Conservation (phyloP, 1,140 invertebrate genomes). For the Drosophila bocqueti region DNA sequence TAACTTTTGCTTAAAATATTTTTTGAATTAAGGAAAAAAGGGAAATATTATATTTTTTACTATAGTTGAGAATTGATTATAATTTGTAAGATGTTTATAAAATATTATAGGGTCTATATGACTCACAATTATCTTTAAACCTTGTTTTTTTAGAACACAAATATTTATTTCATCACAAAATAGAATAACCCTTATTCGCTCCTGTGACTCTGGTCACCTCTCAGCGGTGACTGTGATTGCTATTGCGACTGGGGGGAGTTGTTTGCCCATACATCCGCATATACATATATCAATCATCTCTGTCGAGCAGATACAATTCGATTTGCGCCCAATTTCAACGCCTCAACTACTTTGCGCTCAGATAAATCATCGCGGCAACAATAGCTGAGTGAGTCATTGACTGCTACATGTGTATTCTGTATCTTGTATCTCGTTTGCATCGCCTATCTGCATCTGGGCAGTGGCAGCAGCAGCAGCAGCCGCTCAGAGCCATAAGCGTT, state of each 20-base stretch:
- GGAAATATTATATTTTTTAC: too few relatives aligned
- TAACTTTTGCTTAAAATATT: too few relatives aligned
- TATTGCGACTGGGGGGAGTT: conserved; percentile 6
- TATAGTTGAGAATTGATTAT: too few relatives aligned
- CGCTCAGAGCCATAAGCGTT: conserved; percentile 36
- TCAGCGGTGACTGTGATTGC: conserved; percentile 9
- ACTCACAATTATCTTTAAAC: too few relatives aligned
- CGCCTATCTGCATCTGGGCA: conserved; percentile 50
- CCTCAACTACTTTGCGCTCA: conserved; percentile 71
- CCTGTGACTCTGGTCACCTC: neutral
- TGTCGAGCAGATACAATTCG: conserved; percentile 61
- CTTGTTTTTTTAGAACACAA: too few relatives aligned
- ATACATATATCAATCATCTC: conserved; percentile 34
- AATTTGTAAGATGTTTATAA: too few relatives aligned
- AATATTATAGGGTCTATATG: too few relatives aligned
- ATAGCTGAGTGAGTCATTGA: conserved; percentile 72
- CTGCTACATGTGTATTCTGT: conserved; percentile 71
- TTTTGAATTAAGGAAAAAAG: too few relatives aligned
- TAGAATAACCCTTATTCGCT: neutral
- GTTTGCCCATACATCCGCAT: neutral
- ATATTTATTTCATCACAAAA: neutral
- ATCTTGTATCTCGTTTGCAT: conserved; percentile 60
- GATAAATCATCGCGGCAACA: conserved; percentile 64
- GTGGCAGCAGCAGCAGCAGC: conserved; percentile 24
- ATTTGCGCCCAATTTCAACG: conserved; percentile 83